Conservation (phyloP, 2,113 vertebrate species). For the Corydoras maculifer region DNA sequence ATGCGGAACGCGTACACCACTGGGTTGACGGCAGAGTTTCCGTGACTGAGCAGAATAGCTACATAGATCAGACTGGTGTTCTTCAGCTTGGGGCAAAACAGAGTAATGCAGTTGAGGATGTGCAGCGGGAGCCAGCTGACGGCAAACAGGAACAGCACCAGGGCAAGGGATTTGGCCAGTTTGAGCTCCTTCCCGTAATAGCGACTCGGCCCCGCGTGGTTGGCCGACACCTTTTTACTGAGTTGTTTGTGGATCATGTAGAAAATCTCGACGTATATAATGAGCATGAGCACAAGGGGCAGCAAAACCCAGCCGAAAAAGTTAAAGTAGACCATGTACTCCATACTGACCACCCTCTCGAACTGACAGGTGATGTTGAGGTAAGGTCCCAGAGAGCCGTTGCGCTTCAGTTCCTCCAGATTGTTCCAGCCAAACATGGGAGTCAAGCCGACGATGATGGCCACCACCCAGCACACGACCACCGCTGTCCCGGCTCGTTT, state of each 20-base stretch:
- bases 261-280: conserved; percentile 92
- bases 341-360: conserved; percentile 93
- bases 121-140: conserved; percentile 94
- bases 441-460: conserved; percentile 81
- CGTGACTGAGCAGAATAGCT: conserved; percentile 87
- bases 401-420: conserved; percentile 57
- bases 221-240: conserved; percentile 80
- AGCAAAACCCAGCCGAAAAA: conserved; percentile 93
- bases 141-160: conserved; percentile 87
- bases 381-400: conserved; percentile 50
- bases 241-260: conserved; percentile 94
- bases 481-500: conserved; percentile 78
- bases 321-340: conserved; percentile 99
- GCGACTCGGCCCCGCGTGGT: conserved; percentile 76
- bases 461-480: conserved; percentile 81
- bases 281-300: conserved; percentile 83
- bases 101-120: conserved; percentile 84
- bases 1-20: conserved; percentile 92
- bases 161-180: conserved; percentile 87
- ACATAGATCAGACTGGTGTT: conserved; percentile 70
- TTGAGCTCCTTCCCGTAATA: conserved; percentile 94
- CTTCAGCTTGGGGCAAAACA: conserved; percentile 72
- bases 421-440: conserved; percentile 96
- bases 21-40: conserved; percentile 94
- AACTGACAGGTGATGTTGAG: conserved; percentile 76